These are phyloP conservation scores for Melanerpes formicivorus DNA, from an alignment of 2,113 vertebrate species.

Conservation along the genomic window DNA sequence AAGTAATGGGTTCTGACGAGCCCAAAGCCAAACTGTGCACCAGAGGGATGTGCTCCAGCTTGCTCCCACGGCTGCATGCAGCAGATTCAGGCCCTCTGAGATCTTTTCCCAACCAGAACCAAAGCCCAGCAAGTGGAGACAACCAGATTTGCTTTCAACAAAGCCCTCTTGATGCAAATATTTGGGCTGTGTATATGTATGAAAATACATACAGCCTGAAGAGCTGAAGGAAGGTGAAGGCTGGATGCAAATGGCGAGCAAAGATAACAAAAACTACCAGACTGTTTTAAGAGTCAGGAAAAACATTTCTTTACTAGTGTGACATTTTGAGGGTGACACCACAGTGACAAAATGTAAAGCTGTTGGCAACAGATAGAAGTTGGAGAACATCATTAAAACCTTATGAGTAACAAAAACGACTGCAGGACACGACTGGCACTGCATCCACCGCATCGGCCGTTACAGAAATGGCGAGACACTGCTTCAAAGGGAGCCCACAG, in stretches of 20 bases:
- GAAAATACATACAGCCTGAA: too few species aligned
- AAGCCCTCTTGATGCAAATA: not conserved
- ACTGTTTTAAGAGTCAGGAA: not conserved
- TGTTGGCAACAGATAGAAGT: not conserved
- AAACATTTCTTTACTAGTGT: fast-evolving
- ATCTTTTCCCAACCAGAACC: not conserved
- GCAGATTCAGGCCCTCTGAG: not conserved
- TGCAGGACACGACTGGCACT: not conserved
- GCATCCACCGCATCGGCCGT: not conserved
- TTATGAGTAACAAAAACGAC: not conserved
- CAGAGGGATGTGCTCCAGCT: not conserved
- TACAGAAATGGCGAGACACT: not conserved
- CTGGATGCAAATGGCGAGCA: not conserved
- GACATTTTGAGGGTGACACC: not conserved
- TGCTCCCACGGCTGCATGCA: fast-evolving
- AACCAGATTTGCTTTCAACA: not conserved
- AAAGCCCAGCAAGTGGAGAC: not conserved
- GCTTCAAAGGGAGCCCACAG: not conserved
- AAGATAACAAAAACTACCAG: not conserved
- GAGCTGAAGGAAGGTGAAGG: not conserved
- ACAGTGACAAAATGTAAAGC: not conserved
- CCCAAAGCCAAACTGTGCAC: not conserved
- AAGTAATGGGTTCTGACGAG: not conserved
- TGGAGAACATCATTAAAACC: not conserved
- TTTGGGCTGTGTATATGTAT: too few species aligned